Evolutionary conservation across 2,113 vertebrate species (phyloP).

Genomic region (Strigops habroptila): DNA sequence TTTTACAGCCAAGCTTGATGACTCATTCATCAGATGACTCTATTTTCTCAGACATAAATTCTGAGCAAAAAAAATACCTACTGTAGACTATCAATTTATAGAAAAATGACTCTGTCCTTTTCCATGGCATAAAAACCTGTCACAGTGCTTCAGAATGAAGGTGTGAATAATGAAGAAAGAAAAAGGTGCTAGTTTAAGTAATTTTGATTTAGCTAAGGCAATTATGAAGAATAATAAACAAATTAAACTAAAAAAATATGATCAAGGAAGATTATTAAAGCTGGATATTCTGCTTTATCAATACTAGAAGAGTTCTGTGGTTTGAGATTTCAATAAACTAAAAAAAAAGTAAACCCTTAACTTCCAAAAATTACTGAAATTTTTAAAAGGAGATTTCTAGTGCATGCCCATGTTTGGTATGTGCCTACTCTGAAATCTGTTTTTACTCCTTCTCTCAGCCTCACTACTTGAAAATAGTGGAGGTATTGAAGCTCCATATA

Average conservation of each 20-base stretch:
- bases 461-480: background rate
- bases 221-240: background rate
- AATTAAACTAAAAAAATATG: background rate
- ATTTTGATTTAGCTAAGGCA: background rate
- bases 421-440: background rate
- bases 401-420: accelerated
- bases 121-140: background rate
- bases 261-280: background rate
- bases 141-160: background rate
- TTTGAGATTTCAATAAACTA: background rate
- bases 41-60: background rate
- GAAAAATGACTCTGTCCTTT: background rate
- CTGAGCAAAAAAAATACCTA: background rate
- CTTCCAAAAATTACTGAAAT: background rate
- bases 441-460: background rate
- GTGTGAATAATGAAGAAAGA: background rate
- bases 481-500: background rate
- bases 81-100: background rate
- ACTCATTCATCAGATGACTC: slow-evolving; percentile 41
- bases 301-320: background rate
- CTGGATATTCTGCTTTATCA: background rate
- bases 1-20: background rate
- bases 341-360: background rate
- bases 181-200: background rate
- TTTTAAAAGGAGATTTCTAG: background rate